Evolutionary conservation across 2,113 vertebrate genomes (phyloP), one percentile per base, ranked within the genome.

Genomic region (Herpailurus yagouaroundi): DNA sequence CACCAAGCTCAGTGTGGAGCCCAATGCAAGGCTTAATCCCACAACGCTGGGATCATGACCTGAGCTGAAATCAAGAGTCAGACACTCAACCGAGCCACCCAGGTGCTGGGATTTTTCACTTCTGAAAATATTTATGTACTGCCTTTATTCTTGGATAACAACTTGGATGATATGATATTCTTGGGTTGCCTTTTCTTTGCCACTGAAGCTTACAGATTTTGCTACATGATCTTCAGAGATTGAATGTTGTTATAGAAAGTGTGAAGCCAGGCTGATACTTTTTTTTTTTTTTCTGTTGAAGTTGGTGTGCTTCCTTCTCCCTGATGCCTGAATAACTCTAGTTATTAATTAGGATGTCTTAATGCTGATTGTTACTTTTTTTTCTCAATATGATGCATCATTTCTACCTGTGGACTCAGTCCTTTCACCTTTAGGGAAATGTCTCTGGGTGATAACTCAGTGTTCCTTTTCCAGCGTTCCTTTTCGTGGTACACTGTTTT

Each of bases 111-210:
- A 88, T 36, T 81, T 84, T 60, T 94, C 31, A 48, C 68, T 95
- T 94, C 82, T 89, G 77, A 94, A 71, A 66, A 52, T 71, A 84
- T 79, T 55, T 97, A 15, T 33, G 60, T 77, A n/a, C 55, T 97
- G 55, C 64, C 27, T 94, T 94, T 94, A 80, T n/a, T n/a, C 7
- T 93, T 88, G 19, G 82, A 38, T 83, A 89, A 89, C 15, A 73
- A 19, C 4, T 82, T 57, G 33, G 52, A 19, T 83, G 52, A 33
- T 74, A 21, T 6, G 52, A 69, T 63, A 21, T 89, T 74, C 33
- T 74, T 71, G 55, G 80, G 16, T 90, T 31, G 36, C 21, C 8
- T 94, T 84, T 83, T 74, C 52, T 92, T 95, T 86, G 9, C 36
- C n/a, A 36, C 71, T 50, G 73, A 77, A 82, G 52, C 25, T 92